phyloP scores from a whole-genome alignment of 2,113 vertebrate genomes.

The Murina feae region DNA sequence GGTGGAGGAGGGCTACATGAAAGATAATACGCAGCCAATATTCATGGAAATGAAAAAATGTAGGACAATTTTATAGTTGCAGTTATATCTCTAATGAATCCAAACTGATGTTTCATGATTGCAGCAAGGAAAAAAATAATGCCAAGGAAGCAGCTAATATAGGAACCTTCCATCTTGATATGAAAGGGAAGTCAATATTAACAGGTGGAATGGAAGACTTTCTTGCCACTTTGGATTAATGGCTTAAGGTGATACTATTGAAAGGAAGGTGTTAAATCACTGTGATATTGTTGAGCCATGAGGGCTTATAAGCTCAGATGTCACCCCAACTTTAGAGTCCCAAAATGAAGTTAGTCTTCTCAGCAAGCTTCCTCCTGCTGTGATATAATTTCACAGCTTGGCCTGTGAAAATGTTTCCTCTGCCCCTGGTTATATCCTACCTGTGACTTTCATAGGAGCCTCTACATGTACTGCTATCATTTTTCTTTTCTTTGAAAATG shows the following conservation, averaged over 20 bases:
- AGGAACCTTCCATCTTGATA: neutral
- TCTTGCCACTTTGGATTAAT: conserved; percentile 45
- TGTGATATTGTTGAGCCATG: neutral
- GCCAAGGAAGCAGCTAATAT: neutral
- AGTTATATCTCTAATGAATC: neutral
- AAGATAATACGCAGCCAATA: neutral
- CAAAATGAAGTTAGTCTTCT: conserved; percentile 65
- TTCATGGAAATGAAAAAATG: neutral
- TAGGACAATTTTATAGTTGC: neutral
- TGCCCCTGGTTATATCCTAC: neutral
- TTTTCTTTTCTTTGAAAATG: conserved; percentile 36
- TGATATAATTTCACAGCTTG: conserved; percentile 64
- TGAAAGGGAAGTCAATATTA: neutral
- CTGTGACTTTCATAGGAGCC: conserved; percentile 29
- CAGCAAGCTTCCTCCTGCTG: conserved; percentile 42
- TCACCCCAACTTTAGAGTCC: conserved; percentile 46
- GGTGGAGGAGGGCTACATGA: neutral
- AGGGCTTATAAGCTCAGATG: conserved; percentile 46
- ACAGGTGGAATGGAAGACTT: neutral
- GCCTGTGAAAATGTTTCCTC: neutral
- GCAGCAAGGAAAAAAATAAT: neutral
- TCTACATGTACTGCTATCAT: neutral
- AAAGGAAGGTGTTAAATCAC: neutral
- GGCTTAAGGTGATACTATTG: neutral
- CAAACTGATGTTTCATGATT: neutral